Percentiles rank a stretch among this genome's conserved stretches.
phyloP scores from a whole-genome alignment of 2,797 vertebrate genomes.

The Leptatherina wallacei region DNA sequence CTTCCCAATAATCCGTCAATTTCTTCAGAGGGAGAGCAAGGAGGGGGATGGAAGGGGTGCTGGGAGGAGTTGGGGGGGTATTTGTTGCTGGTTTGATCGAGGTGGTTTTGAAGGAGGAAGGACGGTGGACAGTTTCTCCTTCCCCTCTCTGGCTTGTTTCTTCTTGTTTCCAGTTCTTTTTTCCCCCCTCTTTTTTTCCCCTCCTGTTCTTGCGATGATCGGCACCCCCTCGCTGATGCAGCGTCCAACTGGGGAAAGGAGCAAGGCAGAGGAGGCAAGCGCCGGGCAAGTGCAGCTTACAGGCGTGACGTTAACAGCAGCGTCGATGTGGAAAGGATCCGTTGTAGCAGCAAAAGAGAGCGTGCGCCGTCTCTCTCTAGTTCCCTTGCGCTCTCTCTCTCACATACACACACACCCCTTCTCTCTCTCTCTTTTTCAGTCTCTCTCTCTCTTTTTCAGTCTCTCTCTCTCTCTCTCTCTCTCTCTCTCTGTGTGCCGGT shows the following conservation, averaged over 20 bases:
- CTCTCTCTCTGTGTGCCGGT: constrained; percentile 20
- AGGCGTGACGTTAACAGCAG: constrained; percentile 81
- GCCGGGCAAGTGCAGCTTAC: constrained; percentile 71
- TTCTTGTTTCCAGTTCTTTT: constrained; percentile 60
- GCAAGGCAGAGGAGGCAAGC: constrained; percentile 65
- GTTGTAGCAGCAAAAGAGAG: constrained; percentile 82
- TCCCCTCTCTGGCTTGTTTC: constrained; percentile 60
- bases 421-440: constrained; percentile 14
- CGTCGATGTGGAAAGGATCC: constrained; percentile 80
- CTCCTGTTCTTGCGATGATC: constrained; percentile 60
- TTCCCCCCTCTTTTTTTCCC: constrained; percentile 2
- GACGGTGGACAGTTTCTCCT: constrained; percentile 72
- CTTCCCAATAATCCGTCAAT: constrained; percentile 88
- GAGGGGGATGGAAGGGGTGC: constrained; percentile 70
- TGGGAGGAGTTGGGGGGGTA: constrained; percentile 54
- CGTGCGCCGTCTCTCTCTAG: constrained; percentile 72
- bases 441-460: constrained; percentile 6
- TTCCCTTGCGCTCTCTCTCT: constrained; percentile 27
- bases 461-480: constrained; percentile 30
- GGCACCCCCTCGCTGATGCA: constrained; percentile 68
- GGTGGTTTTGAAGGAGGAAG: constrained; percentile 67
- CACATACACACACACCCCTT: constrained; percentile 10
- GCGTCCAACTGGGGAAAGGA: constrained; percentile 70
- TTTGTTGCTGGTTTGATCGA: constrained; percentile 69
- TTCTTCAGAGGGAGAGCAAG: constrained; percentile 79